Conservation (phyloP, 2,797 vertebrate species). For the Staurois parvus region DNA sequence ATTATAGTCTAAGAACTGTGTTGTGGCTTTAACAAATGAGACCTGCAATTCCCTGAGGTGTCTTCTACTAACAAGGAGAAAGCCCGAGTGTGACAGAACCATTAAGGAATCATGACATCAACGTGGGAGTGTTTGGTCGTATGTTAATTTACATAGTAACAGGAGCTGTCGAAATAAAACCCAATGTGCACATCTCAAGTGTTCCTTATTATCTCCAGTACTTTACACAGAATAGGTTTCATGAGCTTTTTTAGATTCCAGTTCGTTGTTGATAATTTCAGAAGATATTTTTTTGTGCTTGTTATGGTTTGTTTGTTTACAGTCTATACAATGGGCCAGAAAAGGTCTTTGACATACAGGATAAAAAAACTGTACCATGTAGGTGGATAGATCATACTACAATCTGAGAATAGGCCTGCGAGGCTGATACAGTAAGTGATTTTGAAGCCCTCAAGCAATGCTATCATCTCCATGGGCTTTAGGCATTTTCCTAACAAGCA, state of each 20-base stretch:
- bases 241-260: not conserved
- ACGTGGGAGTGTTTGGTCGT: constrained; percentile 9
- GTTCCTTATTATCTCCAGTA: constrained; percentile 5
- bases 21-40: constrained; percentile 36
- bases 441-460: not conserved
- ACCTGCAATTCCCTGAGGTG: constrained; percentile 14
- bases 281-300: not conserved
- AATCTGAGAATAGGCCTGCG: not conserved
- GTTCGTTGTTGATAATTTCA: not conserved
- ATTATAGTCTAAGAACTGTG: constrained; percentile 5
- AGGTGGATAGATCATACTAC: not conserved
- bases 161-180: constrained; percentile 23
- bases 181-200: constrained; percentile 2
- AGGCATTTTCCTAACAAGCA: not conserved
- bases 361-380: not conserved
- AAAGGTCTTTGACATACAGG: not conserved
- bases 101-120: constrained; percentile 45
- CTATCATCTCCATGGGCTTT: not conserved
- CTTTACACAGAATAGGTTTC: not conserved
- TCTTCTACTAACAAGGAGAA: constrained; percentile 38
- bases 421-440: too few relatives aligned
- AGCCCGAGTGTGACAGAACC: constrained; percentile 29
- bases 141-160: constrained; percentile 33
- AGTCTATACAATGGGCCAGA: not conserved
- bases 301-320: not conserved